Conservation (phyloP, 2,113 vertebrate genomes). For the Notothenia rossii region DNA sequence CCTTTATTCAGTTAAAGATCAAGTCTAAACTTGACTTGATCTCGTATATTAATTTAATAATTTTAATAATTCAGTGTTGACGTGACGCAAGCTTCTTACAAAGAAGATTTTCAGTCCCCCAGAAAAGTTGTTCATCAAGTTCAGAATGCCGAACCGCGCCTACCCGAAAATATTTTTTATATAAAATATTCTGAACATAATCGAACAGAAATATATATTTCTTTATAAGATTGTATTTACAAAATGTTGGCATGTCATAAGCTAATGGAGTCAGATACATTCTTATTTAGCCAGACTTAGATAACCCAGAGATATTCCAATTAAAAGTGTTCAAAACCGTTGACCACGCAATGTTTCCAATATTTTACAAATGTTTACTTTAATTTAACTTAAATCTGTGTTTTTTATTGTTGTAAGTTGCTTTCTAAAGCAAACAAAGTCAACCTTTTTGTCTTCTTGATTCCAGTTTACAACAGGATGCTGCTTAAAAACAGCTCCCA, state of each 20-base stretch:
- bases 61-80: slow-evolving; percentile 9
- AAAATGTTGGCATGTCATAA: not conserved
- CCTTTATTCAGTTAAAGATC: slow-evolving; percentile 19
- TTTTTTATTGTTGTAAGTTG: too few relatives aligned
- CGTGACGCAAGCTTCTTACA: not conserved
- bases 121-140: not conserved
- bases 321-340: not conserved
- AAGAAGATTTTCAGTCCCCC: not conserved
- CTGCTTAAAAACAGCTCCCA: too few relatives aligned
- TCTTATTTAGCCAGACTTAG: too few relatives aligned
- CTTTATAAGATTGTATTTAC: not conserved
- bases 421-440: too few relatives aligned
- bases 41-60: slow-evolving; percentile 34
- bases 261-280: not conserved
- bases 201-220: not conserved
- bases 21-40: slow-evolving; percentile 61
- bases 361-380: too few relatives aligned
- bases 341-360: too few relatives aligned
- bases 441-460: too few relatives aligned
- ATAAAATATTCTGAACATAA: not conserved
- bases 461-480: too few relatives aligned
- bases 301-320: not conserved
- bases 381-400: too few relatives aligned
- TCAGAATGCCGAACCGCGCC: too few relatives aligned
- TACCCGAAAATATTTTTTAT: not conserved